phyloP scores from a whole-genome alignment of 2,113 vertebrate genomes.

The Himantopus leucocephalus region DNA sequence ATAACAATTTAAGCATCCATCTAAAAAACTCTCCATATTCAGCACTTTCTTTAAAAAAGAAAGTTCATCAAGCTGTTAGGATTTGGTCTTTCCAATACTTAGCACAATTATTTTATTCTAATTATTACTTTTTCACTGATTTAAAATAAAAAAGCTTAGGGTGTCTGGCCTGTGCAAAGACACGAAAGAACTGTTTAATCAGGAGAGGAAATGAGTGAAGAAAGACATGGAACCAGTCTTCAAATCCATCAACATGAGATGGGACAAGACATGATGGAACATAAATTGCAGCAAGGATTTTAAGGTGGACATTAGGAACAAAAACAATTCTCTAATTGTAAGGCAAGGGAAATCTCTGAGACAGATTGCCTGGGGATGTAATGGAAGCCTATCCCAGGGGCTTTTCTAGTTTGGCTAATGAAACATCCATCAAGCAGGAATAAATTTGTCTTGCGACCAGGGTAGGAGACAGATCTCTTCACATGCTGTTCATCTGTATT shows the following conservation, averaged over 20 bases:
- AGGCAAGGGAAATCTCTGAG: neutral
- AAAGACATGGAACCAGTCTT: neutral
- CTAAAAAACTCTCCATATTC: neutral
- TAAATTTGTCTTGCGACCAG: neutral
- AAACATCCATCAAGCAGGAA: neutral
- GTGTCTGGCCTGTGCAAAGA: neutral
- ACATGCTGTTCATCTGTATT: rapidly evolving
- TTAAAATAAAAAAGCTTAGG: neutral
- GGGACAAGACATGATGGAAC: neutral
- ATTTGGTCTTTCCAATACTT: neutral
- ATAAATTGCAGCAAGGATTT: neutral
- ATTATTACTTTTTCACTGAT: neutral
- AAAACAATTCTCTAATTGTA: neutral
- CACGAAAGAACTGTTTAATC: neutral
- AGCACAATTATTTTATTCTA: neutral
- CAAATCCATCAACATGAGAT: neutral
- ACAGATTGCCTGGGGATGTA: neutral
- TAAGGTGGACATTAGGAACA: neutral
- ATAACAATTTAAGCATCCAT: neutral
- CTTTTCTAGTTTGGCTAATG: neutral
- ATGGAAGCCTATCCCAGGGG: neutral
- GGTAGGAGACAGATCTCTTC: neutral
- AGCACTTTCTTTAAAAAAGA: neutral
- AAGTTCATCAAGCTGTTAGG: neutral
- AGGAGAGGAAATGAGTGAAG: neutral